Conservation (phyloP, 1,140 invertebrate genomes). For the Drosophila auraria region DNA sequence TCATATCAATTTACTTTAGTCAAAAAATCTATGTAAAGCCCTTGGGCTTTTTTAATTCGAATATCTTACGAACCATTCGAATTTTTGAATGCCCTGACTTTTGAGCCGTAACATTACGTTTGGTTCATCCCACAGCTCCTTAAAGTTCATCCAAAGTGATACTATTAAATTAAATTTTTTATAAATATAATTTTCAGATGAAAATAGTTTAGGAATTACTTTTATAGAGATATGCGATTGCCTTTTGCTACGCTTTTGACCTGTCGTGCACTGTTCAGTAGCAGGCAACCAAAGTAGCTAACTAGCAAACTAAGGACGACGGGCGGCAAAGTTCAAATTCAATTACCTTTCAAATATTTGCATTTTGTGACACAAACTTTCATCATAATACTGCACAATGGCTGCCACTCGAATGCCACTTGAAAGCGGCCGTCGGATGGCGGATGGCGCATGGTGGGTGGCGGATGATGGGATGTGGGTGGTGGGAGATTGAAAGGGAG, state of each 20-base stretch:
- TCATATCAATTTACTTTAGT: too few relatives aligned
- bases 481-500: not conserved
- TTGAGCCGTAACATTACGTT: too few relatives aligned
- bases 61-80: too few relatives aligned
- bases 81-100: too few relatives aligned
- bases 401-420: slow-evolving; percentile 82
- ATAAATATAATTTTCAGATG: too few relatives aligned
- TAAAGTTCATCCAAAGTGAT: too few relatives aligned
- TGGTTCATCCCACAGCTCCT: too few relatives aligned
- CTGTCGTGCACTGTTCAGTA: slow-evolving; percentile 8
- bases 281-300: slow-evolving; percentile 45
- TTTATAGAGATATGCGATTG: not conserved
- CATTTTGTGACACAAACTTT: slow-evolving; percentile 83
- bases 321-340: slow-evolving; percentile 81
- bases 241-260: not conserved
- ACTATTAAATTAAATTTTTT: too few relatives aligned
- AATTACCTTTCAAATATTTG: slow-evolving; percentile 84
- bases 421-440: slow-evolving; percentile 59
- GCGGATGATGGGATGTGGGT: not conserved
- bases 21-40: too few relatives aligned
- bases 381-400: slow-evolving; percentile 82
- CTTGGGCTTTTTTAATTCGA: too few relatives aligned
- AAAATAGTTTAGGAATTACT: not conserved
- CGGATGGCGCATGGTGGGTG: slow-evolving; percentile 1
- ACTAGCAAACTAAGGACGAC: slow-evolving; percentile 42